Percentiles rank a stretch among this genome's conserved stretches.
These are phyloP conservation scores for Notothenia rossii DNA, from an alignment of 2,113 vertebrate genomes.

Conservation along the genomic window DNA sequence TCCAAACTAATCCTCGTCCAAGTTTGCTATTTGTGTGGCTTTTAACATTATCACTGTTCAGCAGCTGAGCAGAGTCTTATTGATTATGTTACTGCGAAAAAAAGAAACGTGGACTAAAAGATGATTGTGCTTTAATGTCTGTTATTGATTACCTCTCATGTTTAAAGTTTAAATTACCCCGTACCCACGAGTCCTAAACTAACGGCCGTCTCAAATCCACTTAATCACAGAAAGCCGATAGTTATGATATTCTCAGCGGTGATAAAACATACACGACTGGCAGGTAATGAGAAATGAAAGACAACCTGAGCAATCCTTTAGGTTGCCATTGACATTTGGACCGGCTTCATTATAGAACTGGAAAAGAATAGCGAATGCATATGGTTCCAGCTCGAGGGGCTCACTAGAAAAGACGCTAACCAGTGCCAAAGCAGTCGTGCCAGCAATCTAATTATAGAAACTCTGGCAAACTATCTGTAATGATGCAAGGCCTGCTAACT, in stretches of 20 bases:
- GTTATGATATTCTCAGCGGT: slow-evolving; percentile 16
- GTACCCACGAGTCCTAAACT: slow-evolving; percentile 32
- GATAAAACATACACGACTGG: slow-evolving; percentile 28
- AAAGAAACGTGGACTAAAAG: neutral
- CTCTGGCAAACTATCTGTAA: slow-evolving; percentile 60
- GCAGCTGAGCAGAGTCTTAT: slow-evolving; percentile 9
- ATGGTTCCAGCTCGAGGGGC: slow-evolving; percentile 17
- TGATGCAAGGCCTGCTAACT: slow-evolving; percentile 70
- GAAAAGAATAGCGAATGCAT: slow-evolving; percentile 42
- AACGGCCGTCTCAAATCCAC: slow-evolving; percentile 25
- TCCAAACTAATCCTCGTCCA: neutral
- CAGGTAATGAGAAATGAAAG: slow-evolving; percentile 27
- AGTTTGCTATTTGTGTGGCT: neutral
- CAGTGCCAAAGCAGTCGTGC: slow-evolving; percentile 49
- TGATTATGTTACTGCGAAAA: slow-evolving; percentile 22
- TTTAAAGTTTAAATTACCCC: slow-evolving; percentile 34
- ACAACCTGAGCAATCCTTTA: slow-evolving; percentile 19
- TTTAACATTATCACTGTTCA: slow-evolving; percentile 17
- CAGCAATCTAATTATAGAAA: slow-evolving; percentile 72
- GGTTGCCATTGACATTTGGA: slow-evolving; percentile 20
- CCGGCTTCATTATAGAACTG: slow-evolving; percentile 25
- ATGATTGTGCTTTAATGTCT: neutral
- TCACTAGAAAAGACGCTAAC: slow-evolving; percentile 38
- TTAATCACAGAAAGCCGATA: slow-evolving; percentile 21
- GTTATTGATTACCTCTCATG: slow-evolving; percentile 50